Evolutionary conservation across 2,797 vertebrate genomes (phyloP).

Genomic region (Fistularia commersonii): DNA sequence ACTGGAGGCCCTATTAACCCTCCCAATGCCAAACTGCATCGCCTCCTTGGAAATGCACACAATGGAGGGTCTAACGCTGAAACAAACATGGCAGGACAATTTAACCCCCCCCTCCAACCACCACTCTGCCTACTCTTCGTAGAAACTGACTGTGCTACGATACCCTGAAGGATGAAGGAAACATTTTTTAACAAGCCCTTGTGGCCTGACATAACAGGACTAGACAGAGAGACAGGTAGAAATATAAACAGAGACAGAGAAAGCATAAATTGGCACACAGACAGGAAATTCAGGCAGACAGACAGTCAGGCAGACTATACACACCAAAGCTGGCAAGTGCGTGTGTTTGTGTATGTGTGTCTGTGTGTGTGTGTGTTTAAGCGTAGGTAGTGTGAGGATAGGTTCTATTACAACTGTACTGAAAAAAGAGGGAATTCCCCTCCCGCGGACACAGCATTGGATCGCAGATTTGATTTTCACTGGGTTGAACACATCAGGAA

Average conservation of each 20-base stretch:
- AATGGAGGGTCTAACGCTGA: no score
- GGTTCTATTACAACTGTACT: slow-evolving; percentile 45
- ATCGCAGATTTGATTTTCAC: slow-evolving; percentile 27
- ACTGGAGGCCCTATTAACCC: slow-evolving; percentile 22
- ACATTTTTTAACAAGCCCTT: slow-evolving; percentile 62
- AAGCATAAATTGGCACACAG: slow-evolving; percentile 34
- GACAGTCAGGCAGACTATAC: slow-evolving; percentile 24
- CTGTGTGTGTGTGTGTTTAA: slow-evolving; percentile 20
- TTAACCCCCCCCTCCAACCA: neutral
- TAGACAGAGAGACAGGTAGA: slow-evolving; percentile 57
- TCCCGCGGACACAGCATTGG: slow-evolving; percentile 17
- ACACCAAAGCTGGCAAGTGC: slow-evolving; percentile 59
- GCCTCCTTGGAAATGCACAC: neutral
- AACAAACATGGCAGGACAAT: no score
- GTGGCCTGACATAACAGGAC: slow-evolving; percentile 68
- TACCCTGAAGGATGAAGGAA: slow-evolving; percentile 63
- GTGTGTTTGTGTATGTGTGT: slow-evolving; percentile 21
- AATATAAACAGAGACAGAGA: slow-evolving; percentile 57
- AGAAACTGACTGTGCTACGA: slow-evolving; percentile 26
- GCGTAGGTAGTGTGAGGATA: slow-evolving; percentile 30
- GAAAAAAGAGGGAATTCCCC: no score
- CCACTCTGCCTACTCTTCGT: slow-evolving; percentile 19
- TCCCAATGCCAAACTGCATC: neutral
- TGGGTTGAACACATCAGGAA: slow-evolving; percentile 40
- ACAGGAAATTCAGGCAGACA: slow-evolving; percentile 31